A percentile compares a stretch with the other conserved stretches of the same genome.
Evolutionary conservation across 2,113 vertebrate species (phyloP).

Genomic region (Plestiodon gilberti): DNA sequence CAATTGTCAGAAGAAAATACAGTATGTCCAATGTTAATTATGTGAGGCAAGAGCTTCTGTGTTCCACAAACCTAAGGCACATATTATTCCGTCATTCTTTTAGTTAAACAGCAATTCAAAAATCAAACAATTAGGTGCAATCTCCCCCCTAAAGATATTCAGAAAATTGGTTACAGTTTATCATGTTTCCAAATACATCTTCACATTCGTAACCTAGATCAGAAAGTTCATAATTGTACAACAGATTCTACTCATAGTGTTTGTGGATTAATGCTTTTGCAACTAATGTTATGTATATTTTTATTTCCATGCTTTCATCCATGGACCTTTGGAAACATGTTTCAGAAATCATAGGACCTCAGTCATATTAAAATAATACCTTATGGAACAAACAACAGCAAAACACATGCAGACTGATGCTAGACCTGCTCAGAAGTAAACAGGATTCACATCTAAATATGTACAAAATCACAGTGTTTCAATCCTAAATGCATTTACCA

Average conservation of each 20-base stretch:
- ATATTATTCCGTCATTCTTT: background rate
- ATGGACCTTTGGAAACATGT: background rate
- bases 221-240: background rate
- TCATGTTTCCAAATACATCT: no score
- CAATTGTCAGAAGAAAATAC: no score
- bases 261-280: background rate
- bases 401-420: background rate
- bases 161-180: background rate
- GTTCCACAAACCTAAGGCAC: background rate
- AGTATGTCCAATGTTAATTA: background rate
- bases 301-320: background rate
- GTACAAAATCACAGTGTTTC: conserved; percentile 2
- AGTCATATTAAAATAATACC: background rate
- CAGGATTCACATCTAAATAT: background rate
- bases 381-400: background rate
- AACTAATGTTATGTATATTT: background rate
- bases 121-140: background rate
- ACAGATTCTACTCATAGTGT: background rate
- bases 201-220: background rate
- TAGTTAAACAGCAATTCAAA: background rate
- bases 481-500: background rate
- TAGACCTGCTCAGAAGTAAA: background rate
- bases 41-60: background rate
- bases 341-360: background rate
- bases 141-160: background rate